Conservation (phyloP, 2,113 vertebrate species). For the Porphyrio hochstetteri region DNA sequence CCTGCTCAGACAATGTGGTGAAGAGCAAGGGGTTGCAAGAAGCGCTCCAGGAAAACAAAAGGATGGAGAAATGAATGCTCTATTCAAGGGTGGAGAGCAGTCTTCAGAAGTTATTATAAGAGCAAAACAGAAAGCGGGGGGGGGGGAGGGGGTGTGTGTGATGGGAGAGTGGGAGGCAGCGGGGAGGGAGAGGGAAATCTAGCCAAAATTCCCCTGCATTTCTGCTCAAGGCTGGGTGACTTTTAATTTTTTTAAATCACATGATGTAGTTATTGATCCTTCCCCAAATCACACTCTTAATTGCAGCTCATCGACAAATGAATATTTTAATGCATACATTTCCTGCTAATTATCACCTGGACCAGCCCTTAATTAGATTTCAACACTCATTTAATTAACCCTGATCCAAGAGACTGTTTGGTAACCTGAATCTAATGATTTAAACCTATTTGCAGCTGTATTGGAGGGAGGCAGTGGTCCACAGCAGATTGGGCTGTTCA, state of each 20-base stretch:
- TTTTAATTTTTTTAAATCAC: conserved; percentile 43
- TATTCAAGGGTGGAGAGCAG: neutral
- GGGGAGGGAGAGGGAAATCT: neutral
- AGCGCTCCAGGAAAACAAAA: conserved; percentile 58
- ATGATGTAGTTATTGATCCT: conserved; percentile 67
- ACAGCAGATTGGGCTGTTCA: neutral
- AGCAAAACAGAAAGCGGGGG: neutral
- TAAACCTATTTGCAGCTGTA: conserved; percentile 47
- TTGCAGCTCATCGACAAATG: conserved; percentile 74
- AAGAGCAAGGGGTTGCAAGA: conserved; percentile 22
- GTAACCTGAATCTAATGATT: conserved; percentile 66
- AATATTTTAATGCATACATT: conserved; percentile 79
- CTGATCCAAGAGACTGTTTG: conserved; percentile 64
- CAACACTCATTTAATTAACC: conserved; percentile 76
- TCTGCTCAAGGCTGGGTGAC: conserved; percentile 10
- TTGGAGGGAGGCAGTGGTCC: neutral
- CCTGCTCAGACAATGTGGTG: conserved; percentile 12
- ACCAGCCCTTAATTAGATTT: conserved; percentile 74
- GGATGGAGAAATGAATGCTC: neutral
- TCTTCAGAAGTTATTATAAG: neutral
- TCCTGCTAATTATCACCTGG: conserved; percentile 74
- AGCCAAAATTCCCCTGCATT: neutral
- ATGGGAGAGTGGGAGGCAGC: no score
- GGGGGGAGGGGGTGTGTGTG: no score
- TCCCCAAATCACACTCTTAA: conserved; percentile 69